phyloP scores from a whole-genome alignment of 2,113 vertebrate species.

The Polypterus senegalus region DNA sequence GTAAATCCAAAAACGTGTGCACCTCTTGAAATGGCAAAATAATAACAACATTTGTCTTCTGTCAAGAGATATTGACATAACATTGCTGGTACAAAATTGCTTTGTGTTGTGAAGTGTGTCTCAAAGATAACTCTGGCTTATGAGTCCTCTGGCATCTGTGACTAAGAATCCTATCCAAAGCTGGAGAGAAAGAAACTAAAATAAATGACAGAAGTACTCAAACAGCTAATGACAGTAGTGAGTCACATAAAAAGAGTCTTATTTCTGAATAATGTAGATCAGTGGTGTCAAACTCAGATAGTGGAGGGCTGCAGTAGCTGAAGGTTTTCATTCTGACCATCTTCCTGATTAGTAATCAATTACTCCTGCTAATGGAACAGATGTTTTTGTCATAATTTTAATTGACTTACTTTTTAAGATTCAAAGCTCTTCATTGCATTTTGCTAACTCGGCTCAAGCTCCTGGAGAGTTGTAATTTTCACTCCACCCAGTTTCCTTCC shows the following conservation, averaged over 20 bases:
- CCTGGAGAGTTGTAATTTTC: too few species aligned
- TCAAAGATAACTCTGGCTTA: conserved; percentile 65
- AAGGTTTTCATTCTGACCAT: too few species aligned
- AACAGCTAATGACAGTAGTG: conserved; percentile 10
- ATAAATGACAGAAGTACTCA: conserved; percentile 11
- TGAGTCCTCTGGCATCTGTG: conserved; percentile 41
- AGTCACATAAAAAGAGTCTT: not conserved
- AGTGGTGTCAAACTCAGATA: too few species aligned
- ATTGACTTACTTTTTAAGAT: too few species aligned
- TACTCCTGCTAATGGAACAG: too few species aligned
- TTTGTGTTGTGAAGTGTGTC: conserved; percentile 85
- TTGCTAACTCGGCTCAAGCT: too few species aligned
- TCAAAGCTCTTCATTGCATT: too few species aligned
- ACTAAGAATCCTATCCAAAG: conserved; percentile 39
- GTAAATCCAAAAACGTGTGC: conserved; percentile 61
- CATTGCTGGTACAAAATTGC: conserved; percentile 83
- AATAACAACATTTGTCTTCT: conserved; percentile 97
- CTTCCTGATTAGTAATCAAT: too few species aligned
- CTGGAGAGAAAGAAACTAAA: conserved; percentile 22
- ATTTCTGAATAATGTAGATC: not conserved
- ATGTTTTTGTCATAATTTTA: too few species aligned
- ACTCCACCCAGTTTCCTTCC: too few species aligned
- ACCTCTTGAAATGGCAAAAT: conserved; percentile 79
- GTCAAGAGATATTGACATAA: conserved; percentile 79
- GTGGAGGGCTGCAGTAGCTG: too few species aligned